phyloP scores from a whole-genome alignment of 2,888 invertebrate genomes.

The Spisula subtruncata region DNA sequence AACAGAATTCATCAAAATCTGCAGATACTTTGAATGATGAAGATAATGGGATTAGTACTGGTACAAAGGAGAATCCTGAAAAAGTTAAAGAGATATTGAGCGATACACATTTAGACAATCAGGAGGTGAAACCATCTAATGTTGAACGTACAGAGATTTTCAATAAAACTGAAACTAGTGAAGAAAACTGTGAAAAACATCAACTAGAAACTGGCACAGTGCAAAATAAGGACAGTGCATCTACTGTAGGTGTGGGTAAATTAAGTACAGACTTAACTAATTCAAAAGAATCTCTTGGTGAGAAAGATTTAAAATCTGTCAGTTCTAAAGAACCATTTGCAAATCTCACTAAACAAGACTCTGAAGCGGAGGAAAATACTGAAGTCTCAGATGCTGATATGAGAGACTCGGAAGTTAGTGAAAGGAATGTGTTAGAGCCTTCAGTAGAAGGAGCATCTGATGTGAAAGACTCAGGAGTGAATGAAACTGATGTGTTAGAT shows the following conservation, averaged over 20 bases:
- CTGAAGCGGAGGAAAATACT: background rate
- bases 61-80: background rate
- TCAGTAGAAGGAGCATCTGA: background rate
- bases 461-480: background rate
- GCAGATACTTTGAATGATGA: background rate
- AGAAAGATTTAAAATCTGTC: background rate
- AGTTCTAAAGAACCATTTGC: background rate
- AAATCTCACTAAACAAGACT: background rate
- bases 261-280: background rate
- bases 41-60: background rate
- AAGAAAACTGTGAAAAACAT: background rate
- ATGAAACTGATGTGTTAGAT: constrained; percentile 14
- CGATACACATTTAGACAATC: background rate
- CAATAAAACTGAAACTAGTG: background rate
- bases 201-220: background rate
- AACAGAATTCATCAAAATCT: background rate
- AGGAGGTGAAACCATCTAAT: background rate
- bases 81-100: background rate
- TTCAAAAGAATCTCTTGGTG: constrained; percentile 12
- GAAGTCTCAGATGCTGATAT: background rate
- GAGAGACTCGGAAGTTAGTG: no score
- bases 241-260: background rate
- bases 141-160: background rate
- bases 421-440: no score
- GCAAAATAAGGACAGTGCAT: background rate